These are phyloP conservation scores for Hozukius guyotensis DNA, from an alignment of 2,797 vertebrate genomes.

Conservation along the genomic window DNA sequence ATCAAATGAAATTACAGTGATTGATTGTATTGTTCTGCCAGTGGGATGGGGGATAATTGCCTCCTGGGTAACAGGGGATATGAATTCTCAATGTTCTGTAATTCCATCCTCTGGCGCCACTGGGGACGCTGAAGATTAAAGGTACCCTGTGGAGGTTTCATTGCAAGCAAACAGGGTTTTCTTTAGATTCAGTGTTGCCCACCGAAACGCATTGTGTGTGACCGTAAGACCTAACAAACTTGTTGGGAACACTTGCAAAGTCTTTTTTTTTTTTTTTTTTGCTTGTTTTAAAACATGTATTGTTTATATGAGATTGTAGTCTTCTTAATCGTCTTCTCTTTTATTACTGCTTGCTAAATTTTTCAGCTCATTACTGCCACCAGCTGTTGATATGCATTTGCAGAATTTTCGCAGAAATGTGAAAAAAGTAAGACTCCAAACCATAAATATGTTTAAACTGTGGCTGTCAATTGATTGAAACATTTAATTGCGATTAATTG, in stretches of 20 bases:
- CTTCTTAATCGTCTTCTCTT: neutral
- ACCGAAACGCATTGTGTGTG: constrained; percentile 30
- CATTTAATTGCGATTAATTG: too few species aligned
- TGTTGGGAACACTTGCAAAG: constrained; percentile 1
- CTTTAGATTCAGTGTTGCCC: constrained; percentile 57
- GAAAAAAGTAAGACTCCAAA: neutral
- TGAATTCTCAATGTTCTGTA: constrained; percentile 82
- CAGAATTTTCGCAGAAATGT: neutral
- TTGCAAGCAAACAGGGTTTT: constrained; percentile 76
- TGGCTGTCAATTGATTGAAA: too few species aligned
- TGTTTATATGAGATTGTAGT: neutral
- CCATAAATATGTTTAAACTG: neutral
- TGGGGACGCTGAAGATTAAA: constrained; percentile 79
- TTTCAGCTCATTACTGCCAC: neutral
- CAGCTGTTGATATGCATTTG: neutral
- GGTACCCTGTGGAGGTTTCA: constrained; percentile 74
- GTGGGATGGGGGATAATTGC: constrained; percentile 81
- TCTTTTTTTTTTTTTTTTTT: neutral
- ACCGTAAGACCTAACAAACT: constrained; percentile 29
- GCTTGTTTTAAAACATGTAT: neutral
- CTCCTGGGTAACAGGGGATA: constrained; percentile 83
- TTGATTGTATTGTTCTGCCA: constrained; percentile 86
- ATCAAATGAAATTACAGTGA: constrained; percentile 87
- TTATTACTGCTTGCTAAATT: neutral
- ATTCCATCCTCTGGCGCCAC: constrained; percentile 81